Evolutionary conservation across 2,113 vertebrate genomes (phyloP).

Genomic region (Sterna hirundo): DNA sequence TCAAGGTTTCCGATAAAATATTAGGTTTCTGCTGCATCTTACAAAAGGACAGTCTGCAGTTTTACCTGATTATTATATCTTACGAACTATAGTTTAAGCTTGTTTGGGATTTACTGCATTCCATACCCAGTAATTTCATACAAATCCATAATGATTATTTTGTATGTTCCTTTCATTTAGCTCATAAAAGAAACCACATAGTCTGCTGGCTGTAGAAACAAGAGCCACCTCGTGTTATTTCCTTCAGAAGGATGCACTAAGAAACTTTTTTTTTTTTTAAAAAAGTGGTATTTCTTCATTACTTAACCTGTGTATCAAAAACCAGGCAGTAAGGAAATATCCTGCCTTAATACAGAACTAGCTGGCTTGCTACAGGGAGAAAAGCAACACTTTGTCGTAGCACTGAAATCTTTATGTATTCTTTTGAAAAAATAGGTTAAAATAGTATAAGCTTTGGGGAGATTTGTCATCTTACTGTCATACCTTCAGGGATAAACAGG

Average conservation of each 20-base stretch:
- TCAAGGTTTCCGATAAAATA: slow-evolving; percentile 66
- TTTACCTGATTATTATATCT: slow-evolving; percentile 2
- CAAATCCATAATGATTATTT: slow-evolving; percentile 64
- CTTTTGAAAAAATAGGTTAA: neutral
- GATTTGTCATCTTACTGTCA: neutral
- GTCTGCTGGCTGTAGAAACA: neutral
- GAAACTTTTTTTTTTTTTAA: neutral
- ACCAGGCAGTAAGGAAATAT: neutral
- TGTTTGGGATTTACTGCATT: slow-evolving; percentile 62
- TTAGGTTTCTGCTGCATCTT: slow-evolving; percentile 53
- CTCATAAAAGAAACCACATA: slow-evolving; percentile 59
- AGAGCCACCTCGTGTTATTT: neutral
- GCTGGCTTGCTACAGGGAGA: neutral
- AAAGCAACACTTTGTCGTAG: neutral
- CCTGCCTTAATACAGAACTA: neutral
- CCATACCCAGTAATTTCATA: slow-evolving; percentile 54
- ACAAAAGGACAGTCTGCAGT: slow-evolving; percentile 6
- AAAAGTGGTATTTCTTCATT: neutral
- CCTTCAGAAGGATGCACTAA: neutral
- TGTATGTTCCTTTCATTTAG: slow-evolving; percentile 56
- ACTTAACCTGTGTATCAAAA: neutral
- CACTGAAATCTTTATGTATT: neutral
- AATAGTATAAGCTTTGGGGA: neutral
- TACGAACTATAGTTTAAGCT: slow-evolving; percentile 17
- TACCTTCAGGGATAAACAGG: neutral